These are phyloP conservation scores for Scrobipalpa atriplicella DNA, from an alignment of 2,888 invertebrate genomes.

Conservation along the genomic window DNA sequence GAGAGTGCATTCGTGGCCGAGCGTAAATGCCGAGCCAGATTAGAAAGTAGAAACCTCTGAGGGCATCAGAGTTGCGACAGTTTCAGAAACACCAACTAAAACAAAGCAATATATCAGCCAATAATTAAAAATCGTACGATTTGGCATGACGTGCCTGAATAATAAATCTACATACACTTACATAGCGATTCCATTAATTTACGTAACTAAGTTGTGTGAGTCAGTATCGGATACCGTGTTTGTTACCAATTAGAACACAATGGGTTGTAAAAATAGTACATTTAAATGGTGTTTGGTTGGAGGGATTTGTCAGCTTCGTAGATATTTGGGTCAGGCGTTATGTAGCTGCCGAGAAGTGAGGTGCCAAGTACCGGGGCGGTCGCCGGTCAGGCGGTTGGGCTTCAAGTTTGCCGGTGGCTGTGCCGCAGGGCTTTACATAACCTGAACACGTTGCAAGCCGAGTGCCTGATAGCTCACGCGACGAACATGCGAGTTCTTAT, in stretches of 20 bases:
- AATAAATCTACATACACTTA: slow-evolving; percentile 34
- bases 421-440: slow-evolving; percentile 50
- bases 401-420: neutral
- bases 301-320: slow-evolving; percentile 34
- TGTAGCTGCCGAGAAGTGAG: slow-evolving; percentile 34
- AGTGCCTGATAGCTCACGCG: slow-evolving; percentile 42
- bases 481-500: slow-evolving; percentile 45
- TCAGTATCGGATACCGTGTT: slow-evolving; percentile 32
- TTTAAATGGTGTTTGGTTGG: slow-evolving; percentile 43
- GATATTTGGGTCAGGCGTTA: slow-evolving; percentile 51
- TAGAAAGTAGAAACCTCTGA: slow-evolving; percentile 73
- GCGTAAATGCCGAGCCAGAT: slow-evolving; percentile 61
- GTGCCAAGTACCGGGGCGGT: slow-evolving; percentile 28
- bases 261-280: slow-evolving; percentile 33
- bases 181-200: slow-evolving; percentile 45
- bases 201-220: slow-evolving; percentile 34
- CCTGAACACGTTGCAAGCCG: slow-evolving; percentile 51
- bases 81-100: slow-evolving; percentile 37
- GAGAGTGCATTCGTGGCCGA: slow-evolving; percentile 67
- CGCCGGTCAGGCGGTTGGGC: slow-evolving; percentile 5
- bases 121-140: slow-evolving; percentile 26
- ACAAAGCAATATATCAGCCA: slow-evolving; percentile 31
- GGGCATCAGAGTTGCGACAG: slow-evolving; percentile 53
- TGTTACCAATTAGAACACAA: slow-evolving; percentile 21
- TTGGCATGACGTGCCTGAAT: slow-evolving; percentile 26